Evolutionary conservation across 2,113 vertebrate species (phyloP).

Genomic region (Lophura nycthemera): DNA sequence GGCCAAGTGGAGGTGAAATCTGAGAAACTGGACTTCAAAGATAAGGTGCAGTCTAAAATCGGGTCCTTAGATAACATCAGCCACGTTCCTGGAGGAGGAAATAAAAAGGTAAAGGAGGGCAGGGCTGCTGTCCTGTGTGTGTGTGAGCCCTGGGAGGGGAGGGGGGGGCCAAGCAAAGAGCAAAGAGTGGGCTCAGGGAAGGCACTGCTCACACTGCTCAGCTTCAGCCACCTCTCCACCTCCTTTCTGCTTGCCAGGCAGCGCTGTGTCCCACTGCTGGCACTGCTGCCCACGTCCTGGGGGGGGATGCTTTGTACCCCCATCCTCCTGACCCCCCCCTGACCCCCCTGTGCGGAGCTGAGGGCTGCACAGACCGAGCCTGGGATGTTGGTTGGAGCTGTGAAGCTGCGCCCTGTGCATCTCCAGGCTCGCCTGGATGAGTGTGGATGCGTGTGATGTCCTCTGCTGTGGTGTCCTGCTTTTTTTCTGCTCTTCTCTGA

Average conservation of each 20-base stretch:
- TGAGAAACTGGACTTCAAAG: slow-evolving; percentile 96
- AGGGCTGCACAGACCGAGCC: background rate
- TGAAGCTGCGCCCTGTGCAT: background rate
- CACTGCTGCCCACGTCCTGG: background rate
- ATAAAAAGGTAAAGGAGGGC: slow-evolving; percentile 83
- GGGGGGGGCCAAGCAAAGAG: too few relatives aligned
- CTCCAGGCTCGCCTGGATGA: fast-evolving
- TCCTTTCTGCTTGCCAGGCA: background rate
- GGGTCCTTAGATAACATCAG: slow-evolving; percentile 94
- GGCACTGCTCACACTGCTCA: background rate
- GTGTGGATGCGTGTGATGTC: fast-evolving
- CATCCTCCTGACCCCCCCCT: background rate
- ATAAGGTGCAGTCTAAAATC: slow-evolving; percentile 93
- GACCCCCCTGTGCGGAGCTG: background rate
- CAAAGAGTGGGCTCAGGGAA: fast-evolving
- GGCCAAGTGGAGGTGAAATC: slow-evolving; percentile 95
- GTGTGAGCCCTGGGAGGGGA: background rate
- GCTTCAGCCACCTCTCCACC: fast-evolving
- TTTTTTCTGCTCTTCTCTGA: background rate
- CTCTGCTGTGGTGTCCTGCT: background rate
- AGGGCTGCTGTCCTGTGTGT: background rate
- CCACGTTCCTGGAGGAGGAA: slow-evolving; percentile 93
- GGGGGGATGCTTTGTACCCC: fast-evolving
- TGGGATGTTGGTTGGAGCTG: background rate
- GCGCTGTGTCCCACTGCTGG: background rate